Evolutionary conservation across 2,797 vertebrate species (phyloP).

Genomic region (Hydrocynus forskahlii): DNA sequence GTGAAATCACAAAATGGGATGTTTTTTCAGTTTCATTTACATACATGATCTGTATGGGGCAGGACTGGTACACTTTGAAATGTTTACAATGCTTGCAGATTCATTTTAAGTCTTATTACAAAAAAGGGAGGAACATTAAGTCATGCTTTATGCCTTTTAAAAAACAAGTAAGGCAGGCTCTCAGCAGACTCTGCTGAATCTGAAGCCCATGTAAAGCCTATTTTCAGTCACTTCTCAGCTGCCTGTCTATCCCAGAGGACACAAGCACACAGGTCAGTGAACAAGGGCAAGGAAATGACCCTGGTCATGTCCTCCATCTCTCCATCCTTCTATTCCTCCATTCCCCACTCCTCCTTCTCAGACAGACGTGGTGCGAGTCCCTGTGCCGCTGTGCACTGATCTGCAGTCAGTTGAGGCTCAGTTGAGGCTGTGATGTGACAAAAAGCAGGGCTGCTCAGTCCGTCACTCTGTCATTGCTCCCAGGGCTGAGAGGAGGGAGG

Average conservation of each 20-base stretch:
- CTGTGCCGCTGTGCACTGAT: background rate
- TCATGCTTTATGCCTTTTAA: background rate
- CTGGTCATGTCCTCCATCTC: constrained; percentile 11
- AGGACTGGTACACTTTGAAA: too few species aligned
- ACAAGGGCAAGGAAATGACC: constrained; percentile 32
- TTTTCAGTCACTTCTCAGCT: constrained; percentile 20
- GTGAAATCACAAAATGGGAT: background rate
- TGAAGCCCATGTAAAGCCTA: background rate
- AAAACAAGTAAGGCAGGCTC: background rate
- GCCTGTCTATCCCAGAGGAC: background rate
- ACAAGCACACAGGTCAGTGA: constrained; percentile 42
- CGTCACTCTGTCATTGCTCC: background rate
- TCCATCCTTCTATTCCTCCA: background rate
- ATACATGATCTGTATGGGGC: too few species aligned
- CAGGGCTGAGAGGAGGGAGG: background rate
- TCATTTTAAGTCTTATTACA: too few species aligned
- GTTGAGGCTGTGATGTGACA: background rate
- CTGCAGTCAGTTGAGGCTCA: background rate
- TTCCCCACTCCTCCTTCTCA: background rate
- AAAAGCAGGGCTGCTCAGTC: constrained; percentile 11
- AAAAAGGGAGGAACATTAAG: too few species aligned
- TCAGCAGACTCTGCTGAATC: background rate
- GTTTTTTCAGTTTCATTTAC: background rate
- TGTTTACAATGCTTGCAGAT: too few species aligned
- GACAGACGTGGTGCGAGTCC: constrained; percentile 9